Evolutionary conservation across 2,797 vertebrate species (phyloP).

Genomic region (Podargus strigoides): DNA sequence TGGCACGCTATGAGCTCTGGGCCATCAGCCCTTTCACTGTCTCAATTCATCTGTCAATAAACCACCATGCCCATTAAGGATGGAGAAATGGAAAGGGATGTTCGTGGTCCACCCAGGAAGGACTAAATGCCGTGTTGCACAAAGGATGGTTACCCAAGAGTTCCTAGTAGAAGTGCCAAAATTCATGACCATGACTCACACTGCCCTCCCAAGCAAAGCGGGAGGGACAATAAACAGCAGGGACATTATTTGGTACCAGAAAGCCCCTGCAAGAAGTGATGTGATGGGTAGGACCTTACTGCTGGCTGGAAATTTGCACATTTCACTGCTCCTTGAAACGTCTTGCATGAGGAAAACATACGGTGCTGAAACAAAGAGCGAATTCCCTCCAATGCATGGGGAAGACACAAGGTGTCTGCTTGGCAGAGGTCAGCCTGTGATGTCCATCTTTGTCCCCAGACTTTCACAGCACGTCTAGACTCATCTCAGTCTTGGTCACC

Average conservation of each 20-base stretch:
- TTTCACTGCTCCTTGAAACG: background rate
- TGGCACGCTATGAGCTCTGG: constrained; percentile 37
- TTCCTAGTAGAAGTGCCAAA: background rate
- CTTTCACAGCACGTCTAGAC: background rate
- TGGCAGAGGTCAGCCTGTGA: background rate
- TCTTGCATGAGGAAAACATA: background rate
- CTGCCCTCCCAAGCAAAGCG: background rate
- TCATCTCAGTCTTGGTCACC: background rate
- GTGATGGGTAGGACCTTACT: background rate
- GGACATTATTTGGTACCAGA: background rate
- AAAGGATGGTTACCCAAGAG: background rate
- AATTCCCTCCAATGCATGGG: rapidly evolving
- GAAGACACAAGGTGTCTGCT: rapidly evolving
- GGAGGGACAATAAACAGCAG: background rate
- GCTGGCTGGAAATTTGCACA: too few species aligned
- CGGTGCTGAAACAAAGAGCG: background rate
- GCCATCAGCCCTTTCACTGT: constrained; percentile 52
- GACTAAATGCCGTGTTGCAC: background rate
- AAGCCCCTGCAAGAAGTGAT: background rate
- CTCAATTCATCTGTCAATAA: constrained; percentile 60
- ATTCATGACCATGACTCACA: background rate
- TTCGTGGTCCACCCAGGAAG: background rate
- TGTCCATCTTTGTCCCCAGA: background rate
- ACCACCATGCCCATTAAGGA: constrained; percentile 6
- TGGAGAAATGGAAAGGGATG: constrained; percentile 10